These are phyloP conservation scores for Drosophila arawakana DNA, from an alignment of 1,140 invertebrate genomes.

Conservation along the genomic window DNA sequence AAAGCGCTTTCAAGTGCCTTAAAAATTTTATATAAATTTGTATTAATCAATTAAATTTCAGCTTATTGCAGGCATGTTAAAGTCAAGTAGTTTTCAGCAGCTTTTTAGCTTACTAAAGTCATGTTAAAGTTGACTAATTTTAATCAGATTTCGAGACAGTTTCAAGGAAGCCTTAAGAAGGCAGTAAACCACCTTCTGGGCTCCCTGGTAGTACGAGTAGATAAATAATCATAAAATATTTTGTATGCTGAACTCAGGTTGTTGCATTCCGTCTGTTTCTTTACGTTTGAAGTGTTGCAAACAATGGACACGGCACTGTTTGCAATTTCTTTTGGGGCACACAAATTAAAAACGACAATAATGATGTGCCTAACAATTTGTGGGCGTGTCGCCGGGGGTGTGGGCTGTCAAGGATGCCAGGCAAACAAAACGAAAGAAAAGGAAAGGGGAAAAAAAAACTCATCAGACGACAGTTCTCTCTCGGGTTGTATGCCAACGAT, in stretches of 20 bases:
- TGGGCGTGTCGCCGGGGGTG: constrained; percentile 56
- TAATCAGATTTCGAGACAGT: background rate
- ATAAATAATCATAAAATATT: constrained; percentile 42
- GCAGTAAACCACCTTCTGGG: background rate
- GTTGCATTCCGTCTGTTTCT: constrained; percentile 6
- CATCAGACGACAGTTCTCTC: constrained; percentile 63
- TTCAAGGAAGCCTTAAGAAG: background rate
- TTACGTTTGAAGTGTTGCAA: constrained; percentile 71
- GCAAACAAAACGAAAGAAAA: constrained; percentile 46
- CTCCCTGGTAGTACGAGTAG: background rate
- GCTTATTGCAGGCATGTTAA: no score
- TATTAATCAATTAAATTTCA: no score
- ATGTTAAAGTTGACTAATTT: background rate
- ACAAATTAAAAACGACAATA: constrained; percentile 82
- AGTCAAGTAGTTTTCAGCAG: background rate
- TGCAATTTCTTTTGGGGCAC: constrained; percentile 61
- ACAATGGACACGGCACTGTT: constrained; percentile 60
- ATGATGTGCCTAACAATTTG: constrained; percentile 70
- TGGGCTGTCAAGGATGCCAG: constrained; percentile 4
- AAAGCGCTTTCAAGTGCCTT: no score
- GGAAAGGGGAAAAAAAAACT: constrained; percentile 44
- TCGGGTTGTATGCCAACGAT: background rate
- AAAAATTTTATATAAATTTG: no score
- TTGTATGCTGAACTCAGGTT: constrained; percentile 18
- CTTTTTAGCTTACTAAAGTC: no score